Evolutionary conservation across 1,140 invertebrate genomes (phyloP), one percentile per base, ranked within the genome.

Genomic region (Elysia chlorotica): DNA sequence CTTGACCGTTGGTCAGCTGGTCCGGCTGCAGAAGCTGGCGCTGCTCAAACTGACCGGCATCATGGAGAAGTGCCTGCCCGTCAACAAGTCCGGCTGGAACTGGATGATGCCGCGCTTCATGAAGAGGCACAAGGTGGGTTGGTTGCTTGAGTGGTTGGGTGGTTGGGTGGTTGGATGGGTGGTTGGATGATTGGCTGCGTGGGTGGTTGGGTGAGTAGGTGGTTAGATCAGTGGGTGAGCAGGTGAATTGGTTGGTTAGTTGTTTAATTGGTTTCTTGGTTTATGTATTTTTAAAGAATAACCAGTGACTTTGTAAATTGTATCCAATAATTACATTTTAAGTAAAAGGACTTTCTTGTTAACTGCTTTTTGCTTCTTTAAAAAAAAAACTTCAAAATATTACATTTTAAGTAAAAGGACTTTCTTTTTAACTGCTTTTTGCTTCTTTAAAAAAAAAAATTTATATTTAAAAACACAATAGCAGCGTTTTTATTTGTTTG

Each of bases 31-130:
- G 36, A 97, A 96, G 86, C 86, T 96, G 57, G 94, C 95, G 0
- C 87, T 97, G 25, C 89, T 97, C 21, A 94, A 94, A 74, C 87
- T 97, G 1, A 97, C 95, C 0, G 94, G 94, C 0, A 92, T 94
- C 78, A 96, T 97, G 93, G 96, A 98, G 87, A 91, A 94, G 66
- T 94, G 96, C 84, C 96, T 95, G 79, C 95, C 95, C 0, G 92
- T 93, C 0, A 95, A 95, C 87, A 92, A 86, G 35, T 85, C 87
- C 0, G 94, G 94, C 1, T 97, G 95, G 84, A 83, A 79, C 63
- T 81, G 83, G 79, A 80, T 74, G 48, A 77, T 97, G 57, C 94
- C 95, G 0, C 96, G 96, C 83, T 93, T 97, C 79, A 96, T 97
- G 75, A 91, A 94, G 76, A 95, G 96, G 85, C 94, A 95, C 74